Percentiles rank a stretch among this genome's conserved stretches.
Conservation (phyloP, 2,797 vertebrate species). For the Argya squamiceps region DNA sequence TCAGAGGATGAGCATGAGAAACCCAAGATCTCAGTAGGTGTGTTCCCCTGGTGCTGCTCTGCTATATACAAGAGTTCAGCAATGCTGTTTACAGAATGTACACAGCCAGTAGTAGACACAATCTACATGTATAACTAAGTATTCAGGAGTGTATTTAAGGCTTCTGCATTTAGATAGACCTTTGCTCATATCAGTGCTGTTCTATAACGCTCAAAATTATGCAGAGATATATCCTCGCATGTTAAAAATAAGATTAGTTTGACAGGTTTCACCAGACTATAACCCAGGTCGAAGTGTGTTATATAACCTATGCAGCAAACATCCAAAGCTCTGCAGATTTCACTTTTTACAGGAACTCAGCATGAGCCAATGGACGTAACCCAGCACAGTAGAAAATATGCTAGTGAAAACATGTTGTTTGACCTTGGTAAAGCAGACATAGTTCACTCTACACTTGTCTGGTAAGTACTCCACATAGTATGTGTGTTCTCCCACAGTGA, state of each 20-base stretch:
- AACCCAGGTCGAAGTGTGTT: neutral
- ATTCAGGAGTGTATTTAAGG: neutral
- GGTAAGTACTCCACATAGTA: neutral
- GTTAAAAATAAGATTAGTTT: neutral
- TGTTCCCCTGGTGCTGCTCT: neutral
- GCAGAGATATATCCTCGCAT: neutral
- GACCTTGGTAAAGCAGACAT: neutral
- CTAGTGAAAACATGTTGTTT: neutral
- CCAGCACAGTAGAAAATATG: neutral
- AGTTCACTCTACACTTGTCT: neutral
- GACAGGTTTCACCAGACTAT: neutral
- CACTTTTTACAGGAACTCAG: neutral
- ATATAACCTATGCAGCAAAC: neutral
- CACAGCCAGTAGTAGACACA: neutral
- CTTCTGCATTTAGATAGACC: neutral
- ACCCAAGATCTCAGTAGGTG: neutral
- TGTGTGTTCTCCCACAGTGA: neutral
- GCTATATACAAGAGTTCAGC: neutral
- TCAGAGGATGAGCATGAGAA: neutral
- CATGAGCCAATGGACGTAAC: neutral
- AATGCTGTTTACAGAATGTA: neutral
- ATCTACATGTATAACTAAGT: neutral
- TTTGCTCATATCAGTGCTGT: neutral
- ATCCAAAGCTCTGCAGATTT: neutral
- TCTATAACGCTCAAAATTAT: neutral